Percentiles rank a stretch among this genome's conserved stretches.
phyloP scores from a whole-genome alignment of 2,113 vertebrate species.

The Leiothrix lutea region DNA sequence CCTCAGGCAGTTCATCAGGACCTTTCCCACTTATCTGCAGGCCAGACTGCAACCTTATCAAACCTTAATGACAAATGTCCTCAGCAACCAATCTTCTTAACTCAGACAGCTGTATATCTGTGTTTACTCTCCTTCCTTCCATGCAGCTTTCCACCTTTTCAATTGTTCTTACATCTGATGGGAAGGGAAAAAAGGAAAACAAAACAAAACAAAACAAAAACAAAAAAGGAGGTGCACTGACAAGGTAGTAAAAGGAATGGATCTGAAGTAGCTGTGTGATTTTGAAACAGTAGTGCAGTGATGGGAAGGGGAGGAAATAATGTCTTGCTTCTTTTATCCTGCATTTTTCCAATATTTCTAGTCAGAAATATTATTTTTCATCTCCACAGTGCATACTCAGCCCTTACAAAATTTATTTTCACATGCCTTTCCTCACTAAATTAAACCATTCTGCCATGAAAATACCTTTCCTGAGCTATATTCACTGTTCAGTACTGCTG shows the following conservation, averaged over 20 bases:
- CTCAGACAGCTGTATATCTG: not conserved
- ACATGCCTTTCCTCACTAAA: not conserved
- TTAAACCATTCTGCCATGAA: not conserved
- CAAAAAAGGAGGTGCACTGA: not conserved
- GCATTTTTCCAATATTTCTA: not conserved
- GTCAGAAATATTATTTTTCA: not conserved
- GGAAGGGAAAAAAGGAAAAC: no score
- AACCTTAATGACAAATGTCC: not conserved
- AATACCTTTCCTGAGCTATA: not conserved
- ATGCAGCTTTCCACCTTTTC: not conserved
- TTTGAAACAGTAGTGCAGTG: not conserved
- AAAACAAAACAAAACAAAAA: not conserved
- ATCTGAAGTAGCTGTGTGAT: not conserved
- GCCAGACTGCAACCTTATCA: not conserved
- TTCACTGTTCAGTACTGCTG: not conserved
- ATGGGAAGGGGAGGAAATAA: not conserved
- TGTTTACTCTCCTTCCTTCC: not conserved
- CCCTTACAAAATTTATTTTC: not conserved
- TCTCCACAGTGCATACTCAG: not conserved
- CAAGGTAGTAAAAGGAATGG: not conserved
- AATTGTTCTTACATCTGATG: not conserved
- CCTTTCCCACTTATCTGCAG: not conserved
- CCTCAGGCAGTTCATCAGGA: not conserved
- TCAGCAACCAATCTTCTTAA: not conserved
- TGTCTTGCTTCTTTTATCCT: not conserved